Evolutionary conservation across 2,797 vertebrate genomes (phyloP).

Genomic region (Spheniscus humboldti): DNA sequence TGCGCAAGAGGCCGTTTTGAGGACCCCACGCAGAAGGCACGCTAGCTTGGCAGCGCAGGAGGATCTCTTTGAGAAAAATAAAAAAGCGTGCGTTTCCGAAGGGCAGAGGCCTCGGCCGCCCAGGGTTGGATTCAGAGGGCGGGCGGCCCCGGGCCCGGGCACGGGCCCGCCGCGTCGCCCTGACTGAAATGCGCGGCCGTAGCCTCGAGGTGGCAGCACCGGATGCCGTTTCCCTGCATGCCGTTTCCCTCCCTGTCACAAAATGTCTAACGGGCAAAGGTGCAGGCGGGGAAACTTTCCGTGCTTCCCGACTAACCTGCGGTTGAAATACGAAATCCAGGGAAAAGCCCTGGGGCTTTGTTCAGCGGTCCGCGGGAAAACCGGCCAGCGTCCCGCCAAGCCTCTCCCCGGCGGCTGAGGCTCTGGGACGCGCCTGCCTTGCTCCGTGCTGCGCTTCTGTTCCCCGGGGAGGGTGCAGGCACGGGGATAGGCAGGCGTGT

Average conservation of each 20-base stretch:
- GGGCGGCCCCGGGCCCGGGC: background rate
- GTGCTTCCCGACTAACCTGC: background rate
- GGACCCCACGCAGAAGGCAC: background rate
- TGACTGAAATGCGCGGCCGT: conserved; percentile 11
- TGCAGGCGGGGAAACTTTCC: conserved; percentile 24
- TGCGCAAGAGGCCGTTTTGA: rapidly evolving
- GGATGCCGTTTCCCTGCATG: conserved; percentile 55
- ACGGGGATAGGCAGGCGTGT: rapidly evolving
- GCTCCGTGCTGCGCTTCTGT: rapidly evolving
- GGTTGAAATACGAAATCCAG: background rate
- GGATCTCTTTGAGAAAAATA: rapidly evolving
- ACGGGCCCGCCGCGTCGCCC: background rate
- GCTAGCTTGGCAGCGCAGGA: background rate
- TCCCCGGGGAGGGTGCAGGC: too few species aligned
- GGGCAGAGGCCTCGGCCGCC: background rate
- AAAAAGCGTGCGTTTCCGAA: rapidly evolving
- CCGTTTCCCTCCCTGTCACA: conserved; percentile 33
- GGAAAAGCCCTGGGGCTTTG: background rate
- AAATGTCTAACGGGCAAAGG: background rate
- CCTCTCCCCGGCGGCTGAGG: background rate
- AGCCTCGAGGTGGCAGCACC: conserved; percentile 79
- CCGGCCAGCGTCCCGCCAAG: background rate
- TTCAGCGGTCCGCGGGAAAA: background rate
- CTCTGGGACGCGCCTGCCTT: background rate
- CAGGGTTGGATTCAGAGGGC: rapidly evolving